A percentile compares a stretch with the other conserved stretches of the same genome.
These are phyloP conservation scores for Solea solea DNA, from an alignment of 2,113 vertebrate species.

Conservation along the genomic window DNA sequence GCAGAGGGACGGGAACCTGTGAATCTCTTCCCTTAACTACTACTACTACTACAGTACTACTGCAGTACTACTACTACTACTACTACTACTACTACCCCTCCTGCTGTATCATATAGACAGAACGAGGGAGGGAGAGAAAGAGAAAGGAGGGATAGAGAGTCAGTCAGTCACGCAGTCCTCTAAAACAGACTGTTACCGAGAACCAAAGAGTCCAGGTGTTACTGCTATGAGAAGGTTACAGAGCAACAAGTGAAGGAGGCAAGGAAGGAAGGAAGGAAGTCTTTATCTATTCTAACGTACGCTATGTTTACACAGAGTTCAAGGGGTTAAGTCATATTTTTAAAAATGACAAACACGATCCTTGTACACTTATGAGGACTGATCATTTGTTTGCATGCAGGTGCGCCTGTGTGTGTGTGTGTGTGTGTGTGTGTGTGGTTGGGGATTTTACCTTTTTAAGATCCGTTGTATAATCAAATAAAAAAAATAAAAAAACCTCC, in stretches of 20 bases:
- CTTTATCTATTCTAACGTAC: constrained; percentile 65
- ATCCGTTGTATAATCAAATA: constrained; percentile 56
- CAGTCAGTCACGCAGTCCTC: constrained; percentile 43
- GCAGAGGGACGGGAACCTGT: constrained; percentile 49
- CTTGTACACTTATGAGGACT: constrained; percentile 60
- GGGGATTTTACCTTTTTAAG: constrained; percentile 69
- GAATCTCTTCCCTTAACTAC: constrained; percentile 10
- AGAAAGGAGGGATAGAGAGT: constrained; percentile 13
- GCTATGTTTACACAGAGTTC: constrained; percentile 78
- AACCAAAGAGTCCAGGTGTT: constrained; percentile 76
- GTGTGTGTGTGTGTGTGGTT: constrained; percentile 32
- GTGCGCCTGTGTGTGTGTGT: constrained; percentile 55
- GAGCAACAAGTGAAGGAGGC: constrained; percentile 28
- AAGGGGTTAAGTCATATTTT: constrained; percentile 76
- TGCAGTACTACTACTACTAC: too few relatives aligned
- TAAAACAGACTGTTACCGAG: constrained; percentile 75
- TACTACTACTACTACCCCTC: constrained; percentile 34
- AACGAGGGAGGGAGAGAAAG: constrained; percentile 15
- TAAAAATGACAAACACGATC: constrained; percentile 59
- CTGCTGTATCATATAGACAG: constrained; percentile 47
- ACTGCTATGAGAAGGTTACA: constrained; percentile 32
- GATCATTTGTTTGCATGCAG: constrained; percentile 68
- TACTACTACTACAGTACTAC: too few relatives aligned
- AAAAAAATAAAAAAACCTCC: constrained; percentile 43
- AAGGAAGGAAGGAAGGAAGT: constrained; percentile 33